Base-by-base conservation (phyloP, 2,888 invertebrate species). In the Chironomus tentans region DNA sequence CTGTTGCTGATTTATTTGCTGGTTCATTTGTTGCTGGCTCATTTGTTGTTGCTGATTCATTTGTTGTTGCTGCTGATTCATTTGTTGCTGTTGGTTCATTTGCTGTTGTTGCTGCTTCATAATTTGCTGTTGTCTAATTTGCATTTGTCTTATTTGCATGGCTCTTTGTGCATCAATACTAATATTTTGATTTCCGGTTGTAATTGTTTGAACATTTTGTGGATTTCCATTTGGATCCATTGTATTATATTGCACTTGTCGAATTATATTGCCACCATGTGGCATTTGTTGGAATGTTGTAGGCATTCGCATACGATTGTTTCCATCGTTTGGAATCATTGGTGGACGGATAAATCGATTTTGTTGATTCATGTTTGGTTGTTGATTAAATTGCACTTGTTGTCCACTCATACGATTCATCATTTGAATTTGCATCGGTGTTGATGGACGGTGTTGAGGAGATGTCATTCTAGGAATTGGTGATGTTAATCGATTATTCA, bases 391-490 rank as follows among this genome's bases (percentile, higher is more conserved):
- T 4, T 81, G 79, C 15, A 83, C 83, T 2, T 87, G 87, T 81
- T 87, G 87, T 0, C 87, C 87, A 1, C 87, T 85, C n/a, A 87
- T 82, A 77, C 87, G 81, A 13, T 82, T 82, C 68, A 76, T 76
- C 76, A 76, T 76, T 61, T 2, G 80, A 81, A 2, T 83, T 70
- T 76, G 69, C 70, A 76, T 76, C 2, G 79, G 78, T 10, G 77
- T 78, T 0, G 81, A 80, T 0, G 82, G 80, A 70, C 87, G 82
- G 79, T 87, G 87, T 79, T 88, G 88, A 0, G 88, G 87, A 13
- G 87, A 87, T 3, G 87, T 85, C 86, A 88, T 87, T 76, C 87
- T 81, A 5, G 83, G 82, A 7, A 83, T 83, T 1, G 86, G 83
- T 0, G 87, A 86, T 48, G 79, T 78, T n/a, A 84, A 83, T 77